Evolutionary conservation across 1,140 invertebrate species (phyloP).

Genomic region (Solen grandis): DNA sequence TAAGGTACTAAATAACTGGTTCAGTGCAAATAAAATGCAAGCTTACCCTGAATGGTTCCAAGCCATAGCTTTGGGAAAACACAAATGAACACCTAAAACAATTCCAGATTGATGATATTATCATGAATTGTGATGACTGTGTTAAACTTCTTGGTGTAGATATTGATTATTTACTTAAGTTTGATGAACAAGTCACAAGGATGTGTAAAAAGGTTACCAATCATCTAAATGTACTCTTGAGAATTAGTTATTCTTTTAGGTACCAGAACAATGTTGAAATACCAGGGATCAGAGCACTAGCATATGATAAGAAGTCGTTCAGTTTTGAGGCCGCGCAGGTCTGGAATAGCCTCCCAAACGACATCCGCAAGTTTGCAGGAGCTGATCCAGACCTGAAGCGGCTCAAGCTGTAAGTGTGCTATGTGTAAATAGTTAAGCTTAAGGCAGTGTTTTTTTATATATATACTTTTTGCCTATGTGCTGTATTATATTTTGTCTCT

Average conservation of each 20-base stretch:
- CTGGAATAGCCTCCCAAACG: background rate
- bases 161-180: slow-evolving; percentile 46
- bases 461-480: too few species aligned
- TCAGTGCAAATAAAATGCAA: slow-evolving; percentile 48
- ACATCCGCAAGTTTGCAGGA: background rate
- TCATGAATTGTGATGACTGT: slow-evolving; percentile 46
- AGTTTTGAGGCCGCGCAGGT: slow-evolving; percentile 29
- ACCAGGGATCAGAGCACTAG: background rate
- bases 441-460: too few species aligned
- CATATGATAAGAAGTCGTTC: slow-evolving; percentile 23
- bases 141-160: slow-evolving; percentile 53
- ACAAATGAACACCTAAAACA: slow-evolving; percentile 1
- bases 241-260: slow-evolving; percentile 29
- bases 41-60: slow-evolving; percentile 60
- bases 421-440: background rate
- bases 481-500: too few species aligned
- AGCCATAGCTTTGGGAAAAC: slow-evolving; percentile 26
- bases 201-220: too few species aligned
- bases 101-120: slow-evolving; percentile 26
- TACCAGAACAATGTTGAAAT: slow-evolving; percentile 6
- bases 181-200: slow-evolving; percentile 48
- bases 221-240: slow-evolving; percentile 50
- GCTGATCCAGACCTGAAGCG: slow-evolving; percentile 18
- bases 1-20: slow-evolving; percentile 43
- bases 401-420: slow-evolving; percentile 16